These are phyloP conservation scores for Drosophila anomalipes DNA, from an alignment of 2,888 invertebrate genomes.

Conservation along the genomic window DNA sequence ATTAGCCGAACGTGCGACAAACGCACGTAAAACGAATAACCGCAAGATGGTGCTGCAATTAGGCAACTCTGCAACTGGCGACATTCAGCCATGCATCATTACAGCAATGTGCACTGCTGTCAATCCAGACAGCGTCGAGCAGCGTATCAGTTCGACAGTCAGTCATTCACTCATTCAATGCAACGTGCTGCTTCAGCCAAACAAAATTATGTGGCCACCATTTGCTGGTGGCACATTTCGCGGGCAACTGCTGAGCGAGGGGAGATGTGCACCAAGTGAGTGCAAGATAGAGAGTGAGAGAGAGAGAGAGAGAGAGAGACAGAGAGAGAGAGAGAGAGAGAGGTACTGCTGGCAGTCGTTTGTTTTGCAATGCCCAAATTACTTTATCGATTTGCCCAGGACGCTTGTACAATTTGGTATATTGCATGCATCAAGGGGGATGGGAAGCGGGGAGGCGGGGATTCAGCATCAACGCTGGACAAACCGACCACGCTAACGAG, in stretches of 20 bases:
- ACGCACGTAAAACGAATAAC: conserved; percentile 75
- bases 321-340: neutral
- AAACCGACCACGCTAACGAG: conserved; percentile 73
- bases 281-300: neutral
- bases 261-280: neutral
- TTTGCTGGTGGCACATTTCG: conserved; percentile 57
- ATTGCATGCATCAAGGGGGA: conserved; percentile 69
- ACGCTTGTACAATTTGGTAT: conserved; percentile 78
- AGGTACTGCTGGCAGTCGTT: conserved; percentile 46
- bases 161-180: conserved; percentile 34
- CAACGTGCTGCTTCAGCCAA: conserved; percentile 64
- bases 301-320: neutral
- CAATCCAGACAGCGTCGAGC: conserved; percentile 14
- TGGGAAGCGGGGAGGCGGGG: neutral
- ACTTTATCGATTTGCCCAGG: conserved; percentile 78
- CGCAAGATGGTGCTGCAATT: conserved; percentile 77
- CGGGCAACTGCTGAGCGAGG: conserved; percentile 16
- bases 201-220: conserved; percentile 76
- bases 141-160: conserved; percentile 8
- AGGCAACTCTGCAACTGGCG: conserved; percentile 51
- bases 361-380: conserved; percentile 72
- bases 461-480: conserved; percentile 30
- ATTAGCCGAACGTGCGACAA: conserved; percentile 75
- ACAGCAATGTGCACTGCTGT: neutral
- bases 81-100: neutral